Percentiles rank a stretch among this genome's conserved stretches.
Evolutionary conservation across 1,140 invertebrate species (phyloP).

Genomic region (Saccostrea cuccullata): DNA sequence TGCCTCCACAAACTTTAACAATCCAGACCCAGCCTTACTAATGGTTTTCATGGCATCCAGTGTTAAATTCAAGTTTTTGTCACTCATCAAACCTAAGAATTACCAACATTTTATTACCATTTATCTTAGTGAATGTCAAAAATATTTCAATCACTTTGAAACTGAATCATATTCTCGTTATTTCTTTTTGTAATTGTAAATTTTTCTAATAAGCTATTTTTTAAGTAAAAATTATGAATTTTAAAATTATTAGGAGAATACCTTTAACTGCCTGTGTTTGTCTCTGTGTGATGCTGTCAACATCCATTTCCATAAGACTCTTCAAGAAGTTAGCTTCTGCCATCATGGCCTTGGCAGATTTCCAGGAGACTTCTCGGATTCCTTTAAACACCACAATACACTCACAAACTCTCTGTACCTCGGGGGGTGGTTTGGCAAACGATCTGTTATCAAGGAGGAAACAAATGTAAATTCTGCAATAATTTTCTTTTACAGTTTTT

Average conservation of each 20-base stretch:
- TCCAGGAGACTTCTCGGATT: slow-evolving; percentile 92
- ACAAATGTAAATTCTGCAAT: neutral
- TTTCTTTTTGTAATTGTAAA: too few relatives aligned
- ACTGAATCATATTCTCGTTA: too few relatives aligned
- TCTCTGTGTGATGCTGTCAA: slow-evolving; percentile 86
- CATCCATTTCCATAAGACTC: slow-evolving; percentile 90
- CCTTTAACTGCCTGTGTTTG: slow-evolving; percentile 85
- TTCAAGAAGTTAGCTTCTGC: slow-evolving; percentile 90
- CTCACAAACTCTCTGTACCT: slow-evolving; percentile 91
- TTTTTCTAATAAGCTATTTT: too few relatives aligned
- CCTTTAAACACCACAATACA: slow-evolving; percentile 91
- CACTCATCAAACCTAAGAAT: slow-evolving; percentile 45
- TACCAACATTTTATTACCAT: too few relatives aligned
- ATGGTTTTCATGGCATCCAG: slow-evolving; percentile 77
- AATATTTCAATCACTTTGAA: too few relatives aligned
- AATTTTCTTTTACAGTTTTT: too few relatives aligned
- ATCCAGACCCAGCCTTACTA: slow-evolving; percentile 87
- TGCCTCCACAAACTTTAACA: slow-evolving; percentile 91
- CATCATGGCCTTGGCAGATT: slow-evolving; percentile 93
- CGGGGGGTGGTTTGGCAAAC: slow-evolving; percentile 92
- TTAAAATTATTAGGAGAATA: slow-evolving; percentile 47
- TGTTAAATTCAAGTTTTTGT: slow-evolving; percentile 66
- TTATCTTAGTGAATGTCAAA: too few relatives aligned
- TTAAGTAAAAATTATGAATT: neutral
- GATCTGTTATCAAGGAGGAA: slow-evolving; percentile 78